phyloP scores from a whole-genome alignment of 2,888 invertebrate genomes.

The Monopis laevigella region DNA sequence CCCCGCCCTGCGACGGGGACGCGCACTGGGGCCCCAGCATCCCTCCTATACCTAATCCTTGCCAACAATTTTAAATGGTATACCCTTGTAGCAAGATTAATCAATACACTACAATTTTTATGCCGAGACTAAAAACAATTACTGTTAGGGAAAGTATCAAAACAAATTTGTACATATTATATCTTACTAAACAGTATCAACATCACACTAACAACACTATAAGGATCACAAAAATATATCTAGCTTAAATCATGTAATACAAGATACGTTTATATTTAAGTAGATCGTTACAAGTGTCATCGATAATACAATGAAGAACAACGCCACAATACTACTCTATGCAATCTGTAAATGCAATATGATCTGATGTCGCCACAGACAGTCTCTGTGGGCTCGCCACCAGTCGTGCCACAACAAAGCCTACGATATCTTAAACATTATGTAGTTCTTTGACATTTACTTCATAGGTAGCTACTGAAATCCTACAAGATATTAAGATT shows the following conservation, averaged over 20 bases:
- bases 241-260: constrained; percentile 3
- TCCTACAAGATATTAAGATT: no score
- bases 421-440: no score
- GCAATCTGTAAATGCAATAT: constrained; percentile 3
- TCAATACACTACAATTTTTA: constrained; percentile 36
- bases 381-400: no score
- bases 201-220: constrained; percentile 24
- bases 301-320: not conserved
- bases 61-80: constrained; percentile 58
- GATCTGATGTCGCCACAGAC: no score
- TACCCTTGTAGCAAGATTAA: constrained; percentile 56
- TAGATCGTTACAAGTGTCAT: constrained; percentile 1
- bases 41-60: constrained; percentile 23
- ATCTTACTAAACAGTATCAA: constrained; percentile 27
- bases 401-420: no score
- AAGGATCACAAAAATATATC: constrained; percentile 18
- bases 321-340: not conserved
- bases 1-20: constrained; percentile 20
- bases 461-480: no score
- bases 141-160: constrained; percentile 41
- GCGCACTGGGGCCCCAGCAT: not conserved
- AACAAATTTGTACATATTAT: constrained; percentile 58
- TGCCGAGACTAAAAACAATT: constrained; percentile 47
- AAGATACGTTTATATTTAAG: constrained; percentile 3
- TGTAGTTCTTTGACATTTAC: no score